Base-by-base conservation (phyloP, 2,888 invertebrate species). In the Himalopsyche anomala region DNA sequence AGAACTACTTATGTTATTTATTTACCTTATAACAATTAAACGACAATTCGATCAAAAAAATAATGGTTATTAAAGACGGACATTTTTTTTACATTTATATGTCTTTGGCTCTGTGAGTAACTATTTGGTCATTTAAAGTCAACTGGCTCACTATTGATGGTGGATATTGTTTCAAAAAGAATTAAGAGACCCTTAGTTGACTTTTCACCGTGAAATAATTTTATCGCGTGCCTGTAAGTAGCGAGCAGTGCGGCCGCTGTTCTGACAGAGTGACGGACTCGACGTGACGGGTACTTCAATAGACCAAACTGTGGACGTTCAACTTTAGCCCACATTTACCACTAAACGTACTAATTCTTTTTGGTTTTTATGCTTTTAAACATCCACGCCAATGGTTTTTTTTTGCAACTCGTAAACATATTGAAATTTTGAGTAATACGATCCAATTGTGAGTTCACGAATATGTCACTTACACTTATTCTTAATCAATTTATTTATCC, bases 171-270 rank as follows among this genome's bases (percentile, higher is more conserved):
- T 19, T 62, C 3, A 19, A 2, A 62, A 62, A 51, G 8, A 11
- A 45, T 19, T 5, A 81, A 11, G 12, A 81, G 45, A 45, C 40
- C 81, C 19, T 51, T 81, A 81, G 81, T 81, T 45, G 81, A 81
- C 81, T 51, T 15, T 62, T 9, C 80, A 19, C 81, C 51, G 9
- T 81, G 45, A 81, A 81, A 81, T 81, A 81, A 81, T 81, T 81
- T 45, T n/a, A 81, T 81, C 81, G 81, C 81, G 81, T 81, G 81
- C 19, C 62, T 62, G 62, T 62, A 62, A 62, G 62, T 62, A 62
- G 62, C 19, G 51, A 51, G 28, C 28, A 62, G 19, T 19, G 62
- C 15, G 62, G 62, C 62, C 62, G 4, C 62, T 19, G 19, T 62
- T 62, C 62, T 62, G 62, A 62, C 62, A 62, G 62, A 62, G 62